Evolutionary conservation across 2,797 vertebrate genomes (phyloP), one percentile per base, ranked within the genome.

Genomic region (Typhlichthys eigenmanni): DNA sequence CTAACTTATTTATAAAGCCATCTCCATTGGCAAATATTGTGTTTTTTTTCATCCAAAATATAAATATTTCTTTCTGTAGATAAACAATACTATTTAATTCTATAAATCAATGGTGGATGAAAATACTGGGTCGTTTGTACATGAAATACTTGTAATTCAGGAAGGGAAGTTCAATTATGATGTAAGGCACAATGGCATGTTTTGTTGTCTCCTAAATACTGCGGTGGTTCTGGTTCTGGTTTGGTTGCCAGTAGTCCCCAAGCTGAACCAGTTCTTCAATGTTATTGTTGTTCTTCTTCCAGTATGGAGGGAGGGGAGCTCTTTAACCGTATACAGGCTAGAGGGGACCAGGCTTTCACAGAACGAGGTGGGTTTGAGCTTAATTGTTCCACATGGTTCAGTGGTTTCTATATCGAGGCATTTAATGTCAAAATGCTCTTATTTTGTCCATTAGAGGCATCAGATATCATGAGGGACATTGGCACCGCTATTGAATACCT

Each of bases 291-390:
- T 68, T 76, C 38, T 68, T 55, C 47, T 75, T 19, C 53, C 78
- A 89, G 85, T 32, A 86, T 90, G 87, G 79, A 87, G 78, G 96
- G 97, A 66, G 96, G 97, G 63, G 97, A 98, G 83, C 92, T 98
- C 66, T 98, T 98, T 71, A 96, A 88, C 83, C 93, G 96, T 64
- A 98, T 98, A 77, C 95, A 98, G 85, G 94, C 92, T 77, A 93
- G 97, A 84, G 96, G 97, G 19, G 95, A 98, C 87, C 95, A 97
- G 79, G 97, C 96, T 66, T 98, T 98, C 90, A 98, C 97, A 0
- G 96, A 98, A 76, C 93, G 95, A 95, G 97, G 96, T 97, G 82
- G 6, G 85, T 67, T 12, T n/a, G 38, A 19, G 14, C 6, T 47
- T 72, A 17, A 50, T 48, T 14, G 4, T 46, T 3, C 34, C 10